phyloP scores from a whole-genome alignment of 2,888 invertebrate genomes.

The Lymantria monacha region DNA sequence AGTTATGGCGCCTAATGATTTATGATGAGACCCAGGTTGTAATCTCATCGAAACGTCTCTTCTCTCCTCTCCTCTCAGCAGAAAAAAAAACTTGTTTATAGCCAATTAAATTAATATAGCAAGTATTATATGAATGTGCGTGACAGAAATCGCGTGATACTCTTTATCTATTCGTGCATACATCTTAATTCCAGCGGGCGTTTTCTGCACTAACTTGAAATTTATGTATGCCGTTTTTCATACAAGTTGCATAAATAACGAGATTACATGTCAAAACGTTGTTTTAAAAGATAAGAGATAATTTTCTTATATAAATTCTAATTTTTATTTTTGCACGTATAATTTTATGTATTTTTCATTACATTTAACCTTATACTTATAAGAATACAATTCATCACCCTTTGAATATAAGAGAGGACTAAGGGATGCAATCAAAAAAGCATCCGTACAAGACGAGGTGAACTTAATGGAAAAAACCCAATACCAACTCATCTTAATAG shows the following conservation, averaged over 20 bases:
- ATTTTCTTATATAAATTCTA: not conserved
- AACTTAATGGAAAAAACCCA: no score
- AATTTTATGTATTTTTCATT: not conserved
- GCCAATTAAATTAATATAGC: conserved; percentile 50
- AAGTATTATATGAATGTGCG: conserved; percentile 31
- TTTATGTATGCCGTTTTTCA: conserved; percentile 17
- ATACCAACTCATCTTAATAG: no score
- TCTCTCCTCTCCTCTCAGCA: conserved; percentile 34
- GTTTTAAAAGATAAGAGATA: conserved; percentile 1
- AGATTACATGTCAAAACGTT: conserved; percentile 11
- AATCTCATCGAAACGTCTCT: conserved; percentile 47
- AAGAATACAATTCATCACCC: no score
- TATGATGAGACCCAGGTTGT: conserved; percentile 34
- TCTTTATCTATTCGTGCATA: conserved; percentile 20
- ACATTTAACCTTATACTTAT: no score
- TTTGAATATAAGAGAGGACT: no score
- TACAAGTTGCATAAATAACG: conserved; percentile 18
- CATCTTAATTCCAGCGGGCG: conserved; percentile 34
- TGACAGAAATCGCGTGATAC: conserved; percentile 31
- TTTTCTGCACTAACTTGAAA: conserved; percentile 24
- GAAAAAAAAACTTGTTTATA: conserved; percentile 32
- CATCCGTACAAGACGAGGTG: no score
- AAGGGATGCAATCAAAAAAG: no score
- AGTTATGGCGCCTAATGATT: no score
- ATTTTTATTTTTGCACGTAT: conserved; percentile 4